Base-by-base conservation (phyloP, 2,888 invertebrate genomes). In the Thecophora atra region DNA sequence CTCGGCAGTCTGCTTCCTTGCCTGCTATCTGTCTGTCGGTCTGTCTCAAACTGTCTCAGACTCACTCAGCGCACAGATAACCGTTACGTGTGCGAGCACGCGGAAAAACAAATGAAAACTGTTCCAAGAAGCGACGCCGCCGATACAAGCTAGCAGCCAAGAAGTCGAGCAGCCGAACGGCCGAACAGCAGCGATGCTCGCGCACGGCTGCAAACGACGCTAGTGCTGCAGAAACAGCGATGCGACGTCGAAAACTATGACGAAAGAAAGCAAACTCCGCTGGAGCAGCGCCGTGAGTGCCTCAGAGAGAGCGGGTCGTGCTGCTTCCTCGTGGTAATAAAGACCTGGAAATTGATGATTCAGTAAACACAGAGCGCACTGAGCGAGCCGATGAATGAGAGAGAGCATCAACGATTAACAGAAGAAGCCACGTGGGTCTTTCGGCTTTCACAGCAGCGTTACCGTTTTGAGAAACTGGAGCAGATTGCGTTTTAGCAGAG, bases 31-130 rank as follows among this genome's bases (percentile, higher is more conserved):
- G 30, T 26, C 58, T 69, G 42, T 42, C 69, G 56, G 69, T 70
- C 70, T 44, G 70, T 47, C 74, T 76, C 52, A 15, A n/a, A 30
- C 63, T 70, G 75, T 74, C 74, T 75, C 62, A 51, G 51, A 63
- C 52, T 63, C 70, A 63, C 62, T 28, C 72, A 67, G 70, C 68
- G 42, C 69, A 73, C 71, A 15, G n/a, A n/a, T 21, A 51, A 28
- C 51, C 58, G 71, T 71, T 65, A 65, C 63, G 37, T 87, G 86
- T 87, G 86, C 84, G 86, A 86, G 82, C 87, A 86, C 86, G 86
- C 87, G 87, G 86, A 86, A 86, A 86, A 87, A 86, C 86, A 86
- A 86, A 86, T 84, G 85, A 82, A 87, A 87, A 86, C 87, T 86
- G 84, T 86, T 84, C 77, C 81, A 62, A 79, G 73, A 72, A 67